Evolutionary conservation across 1,140 invertebrate genomes (phyloP).

Genomic region (Drosophila pectinifera): DNA sequence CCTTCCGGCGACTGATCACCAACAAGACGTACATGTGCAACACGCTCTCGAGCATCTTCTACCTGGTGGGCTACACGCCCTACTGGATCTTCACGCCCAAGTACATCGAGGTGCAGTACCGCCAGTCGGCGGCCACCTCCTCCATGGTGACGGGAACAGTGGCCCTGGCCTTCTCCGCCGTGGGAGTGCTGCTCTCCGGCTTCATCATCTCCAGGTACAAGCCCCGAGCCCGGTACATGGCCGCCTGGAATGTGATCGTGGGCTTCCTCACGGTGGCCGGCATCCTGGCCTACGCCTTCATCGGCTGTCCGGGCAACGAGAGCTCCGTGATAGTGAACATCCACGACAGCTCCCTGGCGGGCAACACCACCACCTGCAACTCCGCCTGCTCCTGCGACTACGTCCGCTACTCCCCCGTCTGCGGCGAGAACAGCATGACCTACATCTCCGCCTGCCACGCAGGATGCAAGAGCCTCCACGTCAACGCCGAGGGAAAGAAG

Average conservation of each 20-base stretch:
- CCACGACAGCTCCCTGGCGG: constrained; percentile 83
- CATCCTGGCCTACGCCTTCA: constrained; percentile 89
- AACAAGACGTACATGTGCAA: constrained; percentile 90
- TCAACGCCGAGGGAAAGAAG: constrained; percentile 80
- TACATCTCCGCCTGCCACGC: constrained; percentile 91
- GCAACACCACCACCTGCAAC: constrained; percentile 86
- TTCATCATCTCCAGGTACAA: constrained; percentile 89
- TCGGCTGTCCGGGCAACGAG: constrained; percentile 88
- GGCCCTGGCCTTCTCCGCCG: constrained; percentile 89
- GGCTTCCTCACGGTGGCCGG: constrained; percentile 88
- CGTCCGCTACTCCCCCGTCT: constrained; percentile 89
- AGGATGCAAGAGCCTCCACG: constrained; percentile 86
- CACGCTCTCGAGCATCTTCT: constrained; percentile 89
- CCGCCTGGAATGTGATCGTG: constrained; percentile 90
- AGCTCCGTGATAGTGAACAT: constrained; percentile 80
- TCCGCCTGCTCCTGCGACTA: constrained; percentile 88
- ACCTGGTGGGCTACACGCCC: constrained; percentile 90
- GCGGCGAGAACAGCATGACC: constrained; percentile 87
- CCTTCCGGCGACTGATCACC: constrained; percentile 87
- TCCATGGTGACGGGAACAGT: constrained; percentile 88
- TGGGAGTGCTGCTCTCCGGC: constrained; percentile 90
- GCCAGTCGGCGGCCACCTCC: constrained; percentile 89
- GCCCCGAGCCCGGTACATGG: constrained; percentile 89
- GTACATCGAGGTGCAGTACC: constrained; percentile 91
- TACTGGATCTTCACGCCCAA: constrained; percentile 92